These are phyloP conservation scores for Athene cunicularia DNA, from an alignment of 2,113 vertebrate genomes.

Conservation along the genomic window DNA sequence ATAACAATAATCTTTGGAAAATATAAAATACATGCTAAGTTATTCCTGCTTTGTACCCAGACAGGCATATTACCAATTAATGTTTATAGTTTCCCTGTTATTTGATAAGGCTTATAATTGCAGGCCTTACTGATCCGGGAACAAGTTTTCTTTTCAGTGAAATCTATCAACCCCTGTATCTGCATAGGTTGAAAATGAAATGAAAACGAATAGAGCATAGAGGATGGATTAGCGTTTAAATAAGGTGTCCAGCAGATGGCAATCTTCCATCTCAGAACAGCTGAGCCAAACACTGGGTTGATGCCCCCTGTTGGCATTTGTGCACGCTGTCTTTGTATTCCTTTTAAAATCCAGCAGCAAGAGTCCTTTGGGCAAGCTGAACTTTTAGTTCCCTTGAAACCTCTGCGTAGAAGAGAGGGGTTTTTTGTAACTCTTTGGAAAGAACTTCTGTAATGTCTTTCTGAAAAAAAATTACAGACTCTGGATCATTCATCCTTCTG, in stretches of 20 bases:
- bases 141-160: background rate
- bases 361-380: background rate
- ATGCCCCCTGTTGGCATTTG: background rate
- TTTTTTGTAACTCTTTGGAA: background rate
- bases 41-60: background rate
- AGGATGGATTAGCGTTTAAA: background rate
- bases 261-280: background rate
- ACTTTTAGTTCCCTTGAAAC: background rate
- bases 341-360: background rate
- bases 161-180: background rate
- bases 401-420: no score
- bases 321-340: background rate
- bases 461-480: fast-evolving
- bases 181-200: background rate
- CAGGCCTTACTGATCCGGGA: background rate
- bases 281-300: background rate
- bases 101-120: background rate
- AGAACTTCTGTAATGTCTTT: background rate
- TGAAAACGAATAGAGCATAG: background rate
- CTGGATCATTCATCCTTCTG: background rate
- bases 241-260: constrained; percentile 24
- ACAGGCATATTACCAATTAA: background rate
- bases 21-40: background rate
- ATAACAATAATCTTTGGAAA: background rate
- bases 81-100: background rate